Evolutionary conservation across 2,797 vertebrate species (phyloP).

Genomic region (Leptoclinus maculatus): DNA sequence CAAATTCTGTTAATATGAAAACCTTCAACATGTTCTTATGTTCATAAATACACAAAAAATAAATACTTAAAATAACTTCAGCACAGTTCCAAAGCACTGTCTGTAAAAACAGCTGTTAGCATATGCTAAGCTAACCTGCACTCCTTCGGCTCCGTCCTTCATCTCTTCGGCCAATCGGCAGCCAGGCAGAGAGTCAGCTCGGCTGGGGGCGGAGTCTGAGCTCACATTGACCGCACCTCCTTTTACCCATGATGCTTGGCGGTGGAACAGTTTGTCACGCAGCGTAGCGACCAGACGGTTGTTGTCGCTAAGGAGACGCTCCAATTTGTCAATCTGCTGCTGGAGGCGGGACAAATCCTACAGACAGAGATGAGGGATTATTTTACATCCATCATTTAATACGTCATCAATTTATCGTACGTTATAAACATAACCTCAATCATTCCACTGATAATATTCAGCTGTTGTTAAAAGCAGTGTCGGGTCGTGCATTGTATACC

Average conservation of each 20-base stretch:
- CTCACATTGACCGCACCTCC: conserved; percentile 65
- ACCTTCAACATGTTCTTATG: not conserved
- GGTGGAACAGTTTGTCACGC: conserved; percentile 88
- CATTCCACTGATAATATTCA: not conserved
- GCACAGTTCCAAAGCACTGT: not conserved
- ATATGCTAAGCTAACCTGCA: conserved; percentile 85
- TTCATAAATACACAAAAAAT: not conserved
- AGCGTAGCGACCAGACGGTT: conserved; percentile 92
- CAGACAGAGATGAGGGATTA: not conserved
- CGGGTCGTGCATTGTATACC: too few species aligned
- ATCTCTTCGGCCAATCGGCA: conserved; percentile 64
- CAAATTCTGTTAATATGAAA: not conserved
- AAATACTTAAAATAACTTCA: not conserved
- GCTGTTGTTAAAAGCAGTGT: not conserved
- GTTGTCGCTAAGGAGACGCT: conserved; percentile 90
- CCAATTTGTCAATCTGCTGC: conserved; percentile 93
- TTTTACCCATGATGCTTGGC: conserved; percentile 81
- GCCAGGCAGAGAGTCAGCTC: conserved; percentile 67
- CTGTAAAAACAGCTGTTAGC: not conserved
- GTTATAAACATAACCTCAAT: not conserved
- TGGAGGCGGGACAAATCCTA: conserved; percentile 92
- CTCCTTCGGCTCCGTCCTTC: conserved; percentile 69
- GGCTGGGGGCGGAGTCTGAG: conserved; percentile 67
- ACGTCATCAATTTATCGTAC: not conserved
- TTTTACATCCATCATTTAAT: not conserved